These are phyloP conservation scores for Netelia melanura DNA, from an alignment of 2,888 invertebrate genomes.

Conservation along the genomic window DNA sequence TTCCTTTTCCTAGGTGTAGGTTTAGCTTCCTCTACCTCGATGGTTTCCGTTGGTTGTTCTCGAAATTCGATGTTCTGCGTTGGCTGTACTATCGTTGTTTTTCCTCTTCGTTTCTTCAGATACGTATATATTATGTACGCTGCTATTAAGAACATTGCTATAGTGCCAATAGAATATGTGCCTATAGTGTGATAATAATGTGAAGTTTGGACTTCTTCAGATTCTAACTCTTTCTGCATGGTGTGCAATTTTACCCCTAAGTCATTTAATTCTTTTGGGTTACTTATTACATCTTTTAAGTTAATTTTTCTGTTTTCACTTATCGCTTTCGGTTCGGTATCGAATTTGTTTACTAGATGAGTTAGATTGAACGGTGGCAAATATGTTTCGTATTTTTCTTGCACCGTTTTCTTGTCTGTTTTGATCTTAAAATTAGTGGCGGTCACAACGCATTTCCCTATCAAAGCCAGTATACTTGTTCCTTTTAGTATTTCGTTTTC, in stretches of 20 bases:
- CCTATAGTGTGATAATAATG: not conserved
- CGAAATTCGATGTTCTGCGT: no score
- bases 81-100: no score
- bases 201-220: not conserved
- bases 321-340: not conserved
- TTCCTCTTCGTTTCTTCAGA: no score
- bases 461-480: constrained; percentile 28
- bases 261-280: not conserved
- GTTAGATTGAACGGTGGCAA: constrained; percentile 17
- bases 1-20: no score
- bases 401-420: not conserved
- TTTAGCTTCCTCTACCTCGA: no score
- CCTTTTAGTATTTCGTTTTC: not conserved
- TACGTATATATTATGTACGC: no score
- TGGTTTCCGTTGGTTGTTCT: no score
- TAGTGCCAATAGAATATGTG: no score
- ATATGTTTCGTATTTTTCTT: constrained; percentile 16
- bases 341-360: not conserved
- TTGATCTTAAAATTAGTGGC: constrained; percentile 10
- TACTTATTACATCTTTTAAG: constrained; percentile 7
- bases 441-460: constrained; percentile 21
- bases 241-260: not conserved
- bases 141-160: no score
- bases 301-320: constrained; percentile 5
- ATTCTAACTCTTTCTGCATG: not conserved